These are phyloP conservation scores for Perithous albicinctus DNA, from an alignment of 2,888 invertebrate species.

Conservation along the genomic window DNA sequence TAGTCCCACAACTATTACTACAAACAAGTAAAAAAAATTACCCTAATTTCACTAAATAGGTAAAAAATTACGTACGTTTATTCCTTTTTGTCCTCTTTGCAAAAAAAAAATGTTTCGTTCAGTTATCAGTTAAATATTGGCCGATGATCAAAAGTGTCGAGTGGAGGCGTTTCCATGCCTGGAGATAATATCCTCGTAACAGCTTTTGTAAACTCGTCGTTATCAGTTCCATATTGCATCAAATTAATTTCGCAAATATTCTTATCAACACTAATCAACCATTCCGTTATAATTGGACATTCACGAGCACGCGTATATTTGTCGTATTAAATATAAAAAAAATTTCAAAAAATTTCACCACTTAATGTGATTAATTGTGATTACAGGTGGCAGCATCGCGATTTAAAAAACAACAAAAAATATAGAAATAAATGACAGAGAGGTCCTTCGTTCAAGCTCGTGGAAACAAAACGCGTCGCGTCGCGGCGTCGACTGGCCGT, in stretches of 20 bases:
- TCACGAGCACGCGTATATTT: background rate
- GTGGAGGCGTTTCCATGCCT: conserved; percentile 19
- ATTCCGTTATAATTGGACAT: background rate
- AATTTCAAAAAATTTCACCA: background rate
- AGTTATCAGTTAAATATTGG: background rate
- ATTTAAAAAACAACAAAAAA: conserved; percentile 13
- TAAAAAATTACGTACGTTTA: conserved; percentile 29
- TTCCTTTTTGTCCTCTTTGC: background rate
- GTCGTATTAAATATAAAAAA: background rate
- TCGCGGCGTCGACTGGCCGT: conserved; percentile 79
- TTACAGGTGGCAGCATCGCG: conserved; percentile 16
- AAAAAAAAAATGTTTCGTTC: background rate
- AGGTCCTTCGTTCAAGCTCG: conserved; percentile 37
- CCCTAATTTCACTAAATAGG: too few relatives aligned
- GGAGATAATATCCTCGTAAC: conserved; percentile 30
- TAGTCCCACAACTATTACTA: too few relatives aligned
- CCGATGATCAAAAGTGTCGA: conserved; percentile 27
- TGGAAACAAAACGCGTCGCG: conserved; percentile 71
- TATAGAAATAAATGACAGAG: conserved; percentile 29
- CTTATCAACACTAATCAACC: conserved; percentile 7
- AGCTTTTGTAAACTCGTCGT: background rate
- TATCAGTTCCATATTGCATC: conserved; percentile 4
- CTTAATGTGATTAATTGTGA: background rate
- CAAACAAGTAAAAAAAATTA: too few relatives aligned
- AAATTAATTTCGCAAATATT: background rate